Percentiles rank a stretch among this genome's conserved stretches.
phyloP scores from a whole-genome alignment of 2,888 invertebrate genomes.

The Epiblema foenella region DNA sequence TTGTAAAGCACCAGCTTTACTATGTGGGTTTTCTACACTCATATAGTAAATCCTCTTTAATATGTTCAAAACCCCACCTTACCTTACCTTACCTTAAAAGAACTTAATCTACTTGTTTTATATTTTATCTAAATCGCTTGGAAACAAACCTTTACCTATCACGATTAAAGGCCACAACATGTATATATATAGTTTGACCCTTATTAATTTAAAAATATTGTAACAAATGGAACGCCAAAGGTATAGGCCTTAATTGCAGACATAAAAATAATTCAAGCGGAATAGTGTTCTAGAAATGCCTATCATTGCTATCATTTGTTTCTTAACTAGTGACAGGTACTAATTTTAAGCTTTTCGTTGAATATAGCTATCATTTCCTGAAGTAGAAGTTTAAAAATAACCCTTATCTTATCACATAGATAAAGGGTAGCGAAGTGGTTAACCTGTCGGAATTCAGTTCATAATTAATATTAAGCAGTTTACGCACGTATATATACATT shows the following conservation, averaged over 20 bases:
- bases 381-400: slow-evolving; percentile 16
- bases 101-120: too few relatives aligned
- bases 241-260: slow-evolving; percentile 31
- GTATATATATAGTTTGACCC: too few relatives aligned
- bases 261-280: slow-evolving; percentile 22
- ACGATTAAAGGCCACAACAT: too few relatives aligned
- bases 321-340: slow-evolving; percentile 24
- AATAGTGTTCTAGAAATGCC: slow-evolving; percentile 33
- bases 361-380: slow-evolving; percentile 24
- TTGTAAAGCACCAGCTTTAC: too few relatives aligned
- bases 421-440: neutral
- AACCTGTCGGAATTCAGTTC: neutral
- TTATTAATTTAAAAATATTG: neutral
- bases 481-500: too few relatives aligned
- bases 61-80: too few relatives aligned
- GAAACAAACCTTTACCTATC: too few relatives aligned
- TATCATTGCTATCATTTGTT: slow-evolving; percentile 26
- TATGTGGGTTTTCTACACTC: too few relatives aligned
- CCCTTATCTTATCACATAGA: slow-evolving; percentile 6
- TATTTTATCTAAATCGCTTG: neutral
- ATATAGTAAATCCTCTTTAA: too few relatives aligned
- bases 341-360: slow-evolving; percentile 18
- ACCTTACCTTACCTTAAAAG: too few relatives aligned
- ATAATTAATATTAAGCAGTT: too few relatives aligned
- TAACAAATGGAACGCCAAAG: neutral